A percentile compares a stretch with the other conserved stretches of the same genome.
phyloP scores from a whole-genome alignment of 2,113 vertebrate genomes.

The Carlito syrichta region DNA sequence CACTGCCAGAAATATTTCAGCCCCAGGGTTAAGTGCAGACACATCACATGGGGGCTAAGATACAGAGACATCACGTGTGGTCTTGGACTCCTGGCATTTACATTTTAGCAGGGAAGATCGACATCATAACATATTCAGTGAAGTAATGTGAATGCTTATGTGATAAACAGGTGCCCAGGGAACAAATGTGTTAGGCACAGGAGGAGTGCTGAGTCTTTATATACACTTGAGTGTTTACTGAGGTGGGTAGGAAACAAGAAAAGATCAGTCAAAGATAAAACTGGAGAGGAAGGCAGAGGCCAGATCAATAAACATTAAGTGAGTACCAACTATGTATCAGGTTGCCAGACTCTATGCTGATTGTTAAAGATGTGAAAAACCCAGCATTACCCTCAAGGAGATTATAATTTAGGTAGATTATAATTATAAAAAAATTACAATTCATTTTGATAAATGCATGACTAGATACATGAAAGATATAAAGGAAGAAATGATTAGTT shows the following conservation, averaged over 20 bases:
- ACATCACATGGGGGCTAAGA: no score
- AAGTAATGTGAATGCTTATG: background rate
- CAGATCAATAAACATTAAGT: background rate
- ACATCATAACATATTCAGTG: background rate
- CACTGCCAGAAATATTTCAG: fast-evolving
- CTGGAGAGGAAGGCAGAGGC: background rate
- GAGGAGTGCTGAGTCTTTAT: background rate
- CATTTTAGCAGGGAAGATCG: background rate
- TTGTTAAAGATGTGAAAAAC: background rate
- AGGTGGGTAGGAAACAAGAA: background rate
- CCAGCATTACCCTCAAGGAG: background rate
- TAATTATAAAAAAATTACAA: background rate
- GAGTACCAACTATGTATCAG: background rate
- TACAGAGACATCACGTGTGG: background rate
- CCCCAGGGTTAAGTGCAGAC: fast-evolving
- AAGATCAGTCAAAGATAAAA: background rate
- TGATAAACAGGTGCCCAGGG: background rate
- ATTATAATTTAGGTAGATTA: background rate
- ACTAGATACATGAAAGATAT: background rate
- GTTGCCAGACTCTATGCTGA: background rate
- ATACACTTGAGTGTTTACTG: background rate
- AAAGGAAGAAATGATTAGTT: background rate
- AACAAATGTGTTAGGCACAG: background rate
- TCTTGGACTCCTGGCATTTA: background rate
- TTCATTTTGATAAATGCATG: background rate